Percentiles rank a stretch among this genome's conserved stretches.
Conservation (phyloP, 2,797 vertebrate genomes). For the Ctenosaura bakeri region DNA sequence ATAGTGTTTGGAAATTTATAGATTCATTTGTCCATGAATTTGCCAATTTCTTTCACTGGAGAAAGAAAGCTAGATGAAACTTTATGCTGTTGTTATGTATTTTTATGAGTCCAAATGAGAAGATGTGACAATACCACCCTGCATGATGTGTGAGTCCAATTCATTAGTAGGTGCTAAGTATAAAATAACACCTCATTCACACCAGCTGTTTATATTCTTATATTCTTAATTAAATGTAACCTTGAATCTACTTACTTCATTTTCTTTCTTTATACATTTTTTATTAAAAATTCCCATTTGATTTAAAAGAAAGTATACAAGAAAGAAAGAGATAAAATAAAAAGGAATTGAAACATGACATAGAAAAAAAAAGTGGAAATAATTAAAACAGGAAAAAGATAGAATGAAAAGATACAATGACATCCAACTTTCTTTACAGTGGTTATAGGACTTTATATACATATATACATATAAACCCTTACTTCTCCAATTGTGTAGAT, state of each 20-base stretch:
- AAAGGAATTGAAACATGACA: too few relatives aligned
- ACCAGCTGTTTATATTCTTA: conserved; percentile 53
- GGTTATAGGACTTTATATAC: too few relatives aligned
- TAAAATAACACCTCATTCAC: conserved; percentile 62
- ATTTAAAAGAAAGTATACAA: too few relatives aligned
- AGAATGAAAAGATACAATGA: too few relatives aligned
- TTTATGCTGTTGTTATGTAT: conserved; percentile 20
- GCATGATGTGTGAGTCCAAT: conserved; percentile 54
- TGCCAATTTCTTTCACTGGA: conserved; percentile 37
- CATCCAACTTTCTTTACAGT: too few relatives aligned
- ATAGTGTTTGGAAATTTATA: conserved; percentile 44
- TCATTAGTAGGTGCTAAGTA: conserved; percentile 49
- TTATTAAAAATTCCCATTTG: too few relatives aligned
- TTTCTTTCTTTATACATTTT: conserved; percentile 9
- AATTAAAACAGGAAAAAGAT: too few relatives aligned
- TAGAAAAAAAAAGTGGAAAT: too few relatives aligned
- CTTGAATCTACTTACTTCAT: conserved; percentile 49
- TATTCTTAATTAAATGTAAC: conserved; percentile 65
- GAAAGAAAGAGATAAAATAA: too few relatives aligned
- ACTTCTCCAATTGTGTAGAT: too few relatives aligned
- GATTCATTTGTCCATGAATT: conserved; percentile 41
- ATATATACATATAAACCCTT: too few relatives aligned
- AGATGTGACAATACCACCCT: conserved; percentile 51
- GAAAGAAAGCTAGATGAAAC: conserved; percentile 30
- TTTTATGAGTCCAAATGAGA: conserved; percentile 54